Evolutionary conservation across 2,888 invertebrate genomes (phyloP).

Genomic region (Andrena minutula): DNA sequence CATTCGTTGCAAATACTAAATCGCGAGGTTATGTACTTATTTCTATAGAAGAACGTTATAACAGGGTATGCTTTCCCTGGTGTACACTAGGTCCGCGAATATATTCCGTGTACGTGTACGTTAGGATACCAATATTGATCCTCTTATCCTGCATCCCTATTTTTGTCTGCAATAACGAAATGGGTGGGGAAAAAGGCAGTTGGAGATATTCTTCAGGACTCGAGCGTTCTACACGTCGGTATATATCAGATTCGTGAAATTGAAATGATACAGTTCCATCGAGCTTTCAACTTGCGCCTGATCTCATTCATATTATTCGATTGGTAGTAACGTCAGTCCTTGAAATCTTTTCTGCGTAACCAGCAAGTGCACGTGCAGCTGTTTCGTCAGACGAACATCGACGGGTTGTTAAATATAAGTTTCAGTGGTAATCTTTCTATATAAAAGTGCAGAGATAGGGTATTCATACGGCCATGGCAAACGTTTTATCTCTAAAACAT

Average conservation of each 20-base stretch:
- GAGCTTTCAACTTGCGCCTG: background rate
- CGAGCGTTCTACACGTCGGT: no score
- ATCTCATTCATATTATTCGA: background rate
- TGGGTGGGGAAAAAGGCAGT: background rate
- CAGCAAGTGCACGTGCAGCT: background rate
- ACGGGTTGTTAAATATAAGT: background rate
- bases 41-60: background rate
- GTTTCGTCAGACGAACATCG: background rate
- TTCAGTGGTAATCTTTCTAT: background rate
- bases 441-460: background rate
- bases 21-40: background rate
- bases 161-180: constrained; percentile 2
- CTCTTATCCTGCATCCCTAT: constrained; percentile 13
- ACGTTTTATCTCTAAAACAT: background rate
- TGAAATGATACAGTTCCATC: background rate
- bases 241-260: background rate
- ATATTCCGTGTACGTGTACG: background rate
- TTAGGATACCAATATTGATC: constrained; percentile 22
- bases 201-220: background rate
- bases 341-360: background rate
- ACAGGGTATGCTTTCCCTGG: background rate
- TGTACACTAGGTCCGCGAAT: background rate
- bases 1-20: background rate
- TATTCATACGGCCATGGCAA: background rate
- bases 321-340: background rate